These are phyloP conservation scores for Zoroaster sp. DNA, from an alignment of 53 echinoderm and acorn worm species.

Conservation along the genomic window DNA sequence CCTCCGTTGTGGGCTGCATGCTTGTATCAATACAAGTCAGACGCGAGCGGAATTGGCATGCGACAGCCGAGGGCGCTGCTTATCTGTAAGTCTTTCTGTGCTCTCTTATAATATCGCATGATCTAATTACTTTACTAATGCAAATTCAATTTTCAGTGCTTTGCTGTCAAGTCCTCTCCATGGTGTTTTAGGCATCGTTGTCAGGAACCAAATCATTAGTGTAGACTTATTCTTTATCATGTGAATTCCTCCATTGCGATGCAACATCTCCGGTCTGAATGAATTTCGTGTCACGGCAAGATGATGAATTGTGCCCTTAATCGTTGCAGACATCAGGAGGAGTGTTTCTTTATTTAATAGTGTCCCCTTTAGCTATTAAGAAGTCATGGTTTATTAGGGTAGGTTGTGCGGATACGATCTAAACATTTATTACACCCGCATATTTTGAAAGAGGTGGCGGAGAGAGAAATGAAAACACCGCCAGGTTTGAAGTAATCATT, in stretches of 20 bases:
- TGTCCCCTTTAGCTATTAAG: background rate
- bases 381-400: conserved; percentile 8
- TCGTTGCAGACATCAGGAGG: background rate
- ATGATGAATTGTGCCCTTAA: conserved; percentile 8
- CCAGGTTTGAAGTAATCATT: background rate
- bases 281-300: background rate
- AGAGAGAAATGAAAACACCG: background rate
- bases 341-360: conserved; percentile 27
- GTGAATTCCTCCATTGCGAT: background rate
- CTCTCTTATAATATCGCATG: background rate
- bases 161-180: background rate
- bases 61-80: background rate
- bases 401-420: too few species aligned
- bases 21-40: background rate
- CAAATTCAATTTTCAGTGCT: conserved; percentile 33
- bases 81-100: conserved; percentile 23
- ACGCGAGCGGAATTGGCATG: background rate
- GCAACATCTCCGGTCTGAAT: background rate
- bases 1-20: too few species aligned
- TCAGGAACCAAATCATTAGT: background rate
- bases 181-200: background rate
- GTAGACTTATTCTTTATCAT: background rate
- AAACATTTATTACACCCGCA: background rate
- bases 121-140: conserved; percentile 10
- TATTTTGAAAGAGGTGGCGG: background rate